Percentiles rank a stretch among this genome's conserved stretches.
These are phyloP conservation scores for Gibbula magus DNA, from an alignment of 2,888 invertebrate species.

Conservation along the genomic window DNA sequence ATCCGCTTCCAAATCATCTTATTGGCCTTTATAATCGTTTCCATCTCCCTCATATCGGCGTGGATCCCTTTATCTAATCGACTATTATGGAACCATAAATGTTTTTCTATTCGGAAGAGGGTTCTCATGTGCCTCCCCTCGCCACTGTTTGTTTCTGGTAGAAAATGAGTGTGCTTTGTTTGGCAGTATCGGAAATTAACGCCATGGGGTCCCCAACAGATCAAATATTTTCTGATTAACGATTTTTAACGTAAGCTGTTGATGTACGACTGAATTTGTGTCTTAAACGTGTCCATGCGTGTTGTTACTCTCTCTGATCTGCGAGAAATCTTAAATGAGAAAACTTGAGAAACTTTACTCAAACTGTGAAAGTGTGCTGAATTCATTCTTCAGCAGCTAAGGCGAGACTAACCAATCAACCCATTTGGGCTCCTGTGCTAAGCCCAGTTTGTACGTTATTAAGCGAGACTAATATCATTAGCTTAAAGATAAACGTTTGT, in stretches of 20 bases:
- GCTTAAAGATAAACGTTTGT: conserved; percentile 23
- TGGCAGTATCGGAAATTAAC: conserved; percentile 20
- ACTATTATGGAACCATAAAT: conserved; percentile 20
- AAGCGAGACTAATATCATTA: conserved; percentile 18
- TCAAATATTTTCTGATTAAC: conserved; percentile 17
- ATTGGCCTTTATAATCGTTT: conserved; percentile 16
- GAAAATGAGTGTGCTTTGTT: conserved; percentile 24
- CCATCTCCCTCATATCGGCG: background rate
- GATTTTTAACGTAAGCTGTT: conserved; percentile 22
- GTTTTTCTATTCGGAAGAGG: conserved; percentile 2
- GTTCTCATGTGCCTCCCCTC: background rate
- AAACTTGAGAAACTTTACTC: background rate
- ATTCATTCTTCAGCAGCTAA: background rate
- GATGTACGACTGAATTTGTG: conserved; percentile 14
- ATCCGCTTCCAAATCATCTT: conserved; percentile 15
- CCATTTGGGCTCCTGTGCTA: background rate
- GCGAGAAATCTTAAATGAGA: conserved; percentile 9
- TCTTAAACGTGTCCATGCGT: conserved; percentile 20
- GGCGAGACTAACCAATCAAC: background rate
- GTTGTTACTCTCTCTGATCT: conserved; percentile 1
- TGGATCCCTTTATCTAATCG: conserved; percentile 19
- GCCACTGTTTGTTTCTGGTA: conserved; percentile 2
- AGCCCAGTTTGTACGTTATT: conserved; percentile 16
- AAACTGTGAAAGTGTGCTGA: background rate
- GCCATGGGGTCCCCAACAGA: background rate